Evolutionary conservation across 2,888 invertebrate genomes (phyloP), one percentile per base, ranked within the genome.

Genomic region (Orchesella flavescens): DNA sequence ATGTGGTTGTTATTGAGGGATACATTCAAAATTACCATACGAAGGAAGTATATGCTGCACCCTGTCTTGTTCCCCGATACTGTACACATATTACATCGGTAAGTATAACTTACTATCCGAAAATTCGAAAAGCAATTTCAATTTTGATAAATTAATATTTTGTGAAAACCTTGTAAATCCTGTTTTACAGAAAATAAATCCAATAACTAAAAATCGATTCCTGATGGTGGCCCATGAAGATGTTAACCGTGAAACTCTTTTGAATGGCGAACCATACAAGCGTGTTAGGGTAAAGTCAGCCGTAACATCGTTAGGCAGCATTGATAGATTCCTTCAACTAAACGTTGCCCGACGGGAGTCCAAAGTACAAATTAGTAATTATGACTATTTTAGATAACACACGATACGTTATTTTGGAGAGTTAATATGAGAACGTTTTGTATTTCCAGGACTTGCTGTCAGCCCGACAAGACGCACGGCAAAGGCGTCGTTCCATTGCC

Each of bases 1-100:
- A 93, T 83, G 91, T 93, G 15, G 90, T 93, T 1, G 89, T 93
- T 3, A 88, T 93, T 12, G 92, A 93, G 84, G 93, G 93, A 0
- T 88, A 91, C 15, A 92, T 92, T n/a, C 91, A 91, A 81, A 92
- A 93, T 82, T 90, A 91, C 87, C 91, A 91, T 1, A 92, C 92
- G 0, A 90, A 91, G 57, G 92, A 92, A 72, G 89, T 91, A 19
- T 93, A 92, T 87, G 90, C 90, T 65, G 93, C 93, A 0, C 93
- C 93, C 0, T 90, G 91, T 75, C 92, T 93, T 78, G 91, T 93
- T 86, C 93, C 93, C 0, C 91, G 92, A 86, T 91, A 92, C 10
- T 87, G 87, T 65, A 84, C 83, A 2, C 75, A 79, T 15, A 61
- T 83, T 15, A 34, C 78, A 49, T 78, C 63, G 72, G 75, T 83